Evolutionary conservation across 2,888 invertebrate genomes (phyloP), one percentile per base, ranked within the genome.

Genomic region (Lasiommata megera): DNA sequence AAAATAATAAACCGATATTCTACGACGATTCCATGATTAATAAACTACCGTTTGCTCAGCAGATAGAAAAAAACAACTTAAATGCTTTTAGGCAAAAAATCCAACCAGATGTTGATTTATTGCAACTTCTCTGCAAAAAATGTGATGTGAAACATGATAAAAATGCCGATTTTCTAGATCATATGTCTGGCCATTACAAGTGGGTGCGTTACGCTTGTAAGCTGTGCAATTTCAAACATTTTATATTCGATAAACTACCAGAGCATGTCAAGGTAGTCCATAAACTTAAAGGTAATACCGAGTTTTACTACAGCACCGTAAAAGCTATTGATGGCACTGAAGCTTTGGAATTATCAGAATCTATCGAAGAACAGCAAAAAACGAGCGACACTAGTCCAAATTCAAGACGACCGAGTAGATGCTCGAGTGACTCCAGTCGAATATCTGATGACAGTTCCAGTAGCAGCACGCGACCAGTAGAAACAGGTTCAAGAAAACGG

Each of bases 201-300:
- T 94, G 95, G 93, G 92, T 93, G 69, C 92, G 95, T 28, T 96
- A 94, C 74, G 94, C 94, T 56, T 96, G 96, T 73, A 94, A 93
- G 70, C 79, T 94, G 14, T 96, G 96, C 78, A 92, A 93, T 51
- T 96, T 93, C 71, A 93, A 93, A 71, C 92, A 94, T 60, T 94
- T 93, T 66, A 84, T 92, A 11, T 94, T 93, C 66, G 92, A 92
- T 47, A 93, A 94, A 64, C 92, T 94, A 43, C 91, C 93, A 0
- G 92, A 93, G 60, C 95, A 95, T 72, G 92, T 94, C 0, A 92
- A 92, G 65, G 86, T 91, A 61, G 87, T 92, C 0, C 95, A 95
- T 72, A 92, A 93, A 67, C 84, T 93, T 31, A 92, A 92, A 54
- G 87, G 89, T 3, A 92, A 92, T 67, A 84, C 84, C 7, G 92